Base-by-base conservation (phyloP, 2,113 vertebrate species). In the Muscicapa adusta region DNA sequence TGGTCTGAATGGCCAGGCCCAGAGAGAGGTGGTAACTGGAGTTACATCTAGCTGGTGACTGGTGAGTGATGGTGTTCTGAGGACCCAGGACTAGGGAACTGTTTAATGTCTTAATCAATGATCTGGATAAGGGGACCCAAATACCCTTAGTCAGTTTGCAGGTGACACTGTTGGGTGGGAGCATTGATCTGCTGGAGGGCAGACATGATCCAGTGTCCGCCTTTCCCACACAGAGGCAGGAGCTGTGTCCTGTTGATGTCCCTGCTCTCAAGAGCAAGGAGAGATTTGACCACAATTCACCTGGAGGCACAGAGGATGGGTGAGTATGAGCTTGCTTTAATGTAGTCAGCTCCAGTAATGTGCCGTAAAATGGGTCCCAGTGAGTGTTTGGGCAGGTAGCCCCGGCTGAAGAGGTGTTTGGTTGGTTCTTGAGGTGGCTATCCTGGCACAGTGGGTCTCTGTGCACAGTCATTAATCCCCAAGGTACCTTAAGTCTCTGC, bases 1-100 rank as follows among this genome's bases (percentile, higher is more conserved):
- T 10, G 23, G 62, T 8, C 3, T 40, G n/a, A 18, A 26, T 14
- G 33, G 17, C 43, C 9, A n/a, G 12, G 18, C 10, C 43, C 8
- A 65, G 60, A 58, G 22, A 34, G n/a, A 19, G 18, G 20, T 40
- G 15, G 24, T 51, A 47, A 58, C 40, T 13, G 7, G 36, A 70
- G 14, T 31, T 23, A 31, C 31, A 31, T 34, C n/a, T 45, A 58
- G 18, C 3, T 70, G 56, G 6, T 7, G 10, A 8, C n/a, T 2
- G 1, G 12, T 36, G 38, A 66, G 26, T 12, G 42, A 16, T 12
- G 18, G 3, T 65, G 14, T 82, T 58, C n/a, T 0, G 0, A 31
- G 12, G 38, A 25, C 18, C 65, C 50, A 71, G 43, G 20, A 12
- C 9, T 18, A 25, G 26, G 31, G 31, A 53, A 31, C 63, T 40